A percentile compares a stretch with the other conserved stretches of the same genome.
Evolutionary conservation across 2,888 invertebrate genomes (phyloP).

Genomic region (Eupithecia insigniata): DNA sequence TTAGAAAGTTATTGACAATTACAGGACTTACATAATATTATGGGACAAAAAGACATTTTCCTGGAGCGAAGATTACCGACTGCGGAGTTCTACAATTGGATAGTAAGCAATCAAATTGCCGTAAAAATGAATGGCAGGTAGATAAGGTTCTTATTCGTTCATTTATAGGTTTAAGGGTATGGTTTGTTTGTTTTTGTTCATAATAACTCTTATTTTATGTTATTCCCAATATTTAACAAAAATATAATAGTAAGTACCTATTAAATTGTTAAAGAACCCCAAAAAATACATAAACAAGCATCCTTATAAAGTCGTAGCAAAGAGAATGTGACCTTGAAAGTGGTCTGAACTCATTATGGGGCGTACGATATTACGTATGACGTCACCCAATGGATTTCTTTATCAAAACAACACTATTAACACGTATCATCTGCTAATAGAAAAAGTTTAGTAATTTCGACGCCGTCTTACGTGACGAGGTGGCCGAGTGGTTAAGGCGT

Average conservation of each 20-base stretch:
- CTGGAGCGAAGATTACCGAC: conserved; percentile 34
- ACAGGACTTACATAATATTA: conserved; percentile 46
- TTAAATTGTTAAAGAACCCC: not conserved
- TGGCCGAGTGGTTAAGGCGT: conserved; percentile 94
- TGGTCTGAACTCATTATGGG: conserved; percentile 22
- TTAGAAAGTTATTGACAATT: conserved; percentile 61
- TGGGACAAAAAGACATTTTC: conserved; percentile 40
- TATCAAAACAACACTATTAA: conserved; percentile 26
- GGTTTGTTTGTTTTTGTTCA: not conserved
- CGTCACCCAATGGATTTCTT: conserved; percentile 23
- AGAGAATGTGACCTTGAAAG: conserved; percentile 31
- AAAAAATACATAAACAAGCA: not conserved
- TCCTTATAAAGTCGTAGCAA: not conserved
- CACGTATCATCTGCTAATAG: conserved; percentile 7
- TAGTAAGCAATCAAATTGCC: conserved; percentile 18
- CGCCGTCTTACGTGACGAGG: conserved; percentile 84
- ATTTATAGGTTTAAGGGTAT: not conserved
- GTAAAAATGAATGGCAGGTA: conserved; percentile 16
- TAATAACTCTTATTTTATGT: not conserved
- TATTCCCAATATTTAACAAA: not conserved
- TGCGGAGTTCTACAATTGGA: conserved; percentile 23
- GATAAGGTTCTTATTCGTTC: not conserved
- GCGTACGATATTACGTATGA: conserved; percentile 27
- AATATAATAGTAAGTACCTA: not conserved
- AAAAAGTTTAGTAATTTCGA: conserved; percentile 50